phyloP scores from a whole-genome alignment of 2,888 invertebrate species.

The Tortricodes alternella region DNA sequence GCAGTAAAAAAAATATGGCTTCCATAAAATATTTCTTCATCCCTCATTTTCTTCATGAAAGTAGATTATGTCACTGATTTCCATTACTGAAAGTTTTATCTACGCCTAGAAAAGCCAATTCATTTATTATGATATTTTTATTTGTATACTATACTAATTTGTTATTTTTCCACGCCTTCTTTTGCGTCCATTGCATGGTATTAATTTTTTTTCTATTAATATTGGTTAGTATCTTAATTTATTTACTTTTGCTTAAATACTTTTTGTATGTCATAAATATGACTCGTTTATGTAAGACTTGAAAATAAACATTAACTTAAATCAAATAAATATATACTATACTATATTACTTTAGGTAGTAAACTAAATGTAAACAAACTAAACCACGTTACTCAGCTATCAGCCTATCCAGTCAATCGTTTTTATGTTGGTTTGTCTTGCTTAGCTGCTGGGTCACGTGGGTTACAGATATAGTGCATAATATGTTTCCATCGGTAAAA shows the following conservation, averaged over 20 bases:
- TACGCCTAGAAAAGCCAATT: neutral
- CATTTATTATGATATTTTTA: slow-evolving; percentile 16
- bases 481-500: too few species aligned
- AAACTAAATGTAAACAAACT: too few species aligned
- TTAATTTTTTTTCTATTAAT: slow-evolving; percentile 37
- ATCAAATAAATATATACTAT: too few species aligned
- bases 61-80: slow-evolving; percentile 1
- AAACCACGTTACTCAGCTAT: too few species aligned
- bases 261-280: neutral
- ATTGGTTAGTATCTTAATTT: slow-evolving; percentile 22
- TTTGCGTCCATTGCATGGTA: slow-evolving; percentile 63
- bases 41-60: slow-evolving; percentile 18
- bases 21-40: too few species aligned
- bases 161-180: slow-evolving; percentile 50
- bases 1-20: too few species aligned
- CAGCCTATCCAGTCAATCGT: too few species aligned
- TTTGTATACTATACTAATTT: slow-evolving; percentile 34
- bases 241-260: neutral
- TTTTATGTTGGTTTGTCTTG: too few species aligned
- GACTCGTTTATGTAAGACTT: slow-evolving; percentile 2
- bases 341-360: too few species aligned
- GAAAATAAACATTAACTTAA: neutral
- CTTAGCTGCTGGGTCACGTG: too few species aligned
- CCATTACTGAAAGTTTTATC: neutral
- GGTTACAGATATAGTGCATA: too few species aligned